Base-by-base conservation (phyloP, 2,113 vertebrate species). In the Pseudorasbora parva region DNA sequence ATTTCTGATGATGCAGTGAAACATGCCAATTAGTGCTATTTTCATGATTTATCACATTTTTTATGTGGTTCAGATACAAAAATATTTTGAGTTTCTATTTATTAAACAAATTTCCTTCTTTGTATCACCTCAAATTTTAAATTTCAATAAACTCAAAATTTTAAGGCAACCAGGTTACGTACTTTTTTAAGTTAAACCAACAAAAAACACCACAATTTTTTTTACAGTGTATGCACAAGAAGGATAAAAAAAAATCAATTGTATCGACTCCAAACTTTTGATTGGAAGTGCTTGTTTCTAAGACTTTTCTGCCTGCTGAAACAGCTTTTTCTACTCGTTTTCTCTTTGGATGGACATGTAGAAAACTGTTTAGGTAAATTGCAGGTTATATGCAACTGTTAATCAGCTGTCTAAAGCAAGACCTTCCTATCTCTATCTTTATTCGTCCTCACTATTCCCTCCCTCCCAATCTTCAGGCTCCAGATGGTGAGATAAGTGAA, bases 401-500 rank as follows among this genome's bases (percentile, higher is more conserved):
- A 60, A 43, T 25, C 21, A 23, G 21, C 30, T 9, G 21, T 77
- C 54, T 43, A 59, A 37, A 59, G 54, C 54, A 43, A 60, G 37
- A 1, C 82, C 64, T 83, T 37, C 15, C 72, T 71, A 6, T 78
- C 51, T 78, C 45, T 15, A 15, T 37, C 62, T 81, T 14, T 37
- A 8, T 59, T 25, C 21, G 25, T 30, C 37, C 49, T 41, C 17
- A 15, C 25, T 45, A 51, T 37, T 43, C 77, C 47, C 41, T 84
- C 59, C 62, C 30, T 80, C 23, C 4, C 51, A 68, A 54, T 59
- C 78, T 87, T 86, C 88, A 84, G 74, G n/a, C 59, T 71, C 69
- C 73, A 88, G 91, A 95, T 93, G 85, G 47, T 87, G 83, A 86
- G 92, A 94, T 94, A 93, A 93, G 87, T 85, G 68, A 76, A 89